Conservation (phyloP, 2,797 vertebrate species). For the Myiotriccus ornatus region DNA sequence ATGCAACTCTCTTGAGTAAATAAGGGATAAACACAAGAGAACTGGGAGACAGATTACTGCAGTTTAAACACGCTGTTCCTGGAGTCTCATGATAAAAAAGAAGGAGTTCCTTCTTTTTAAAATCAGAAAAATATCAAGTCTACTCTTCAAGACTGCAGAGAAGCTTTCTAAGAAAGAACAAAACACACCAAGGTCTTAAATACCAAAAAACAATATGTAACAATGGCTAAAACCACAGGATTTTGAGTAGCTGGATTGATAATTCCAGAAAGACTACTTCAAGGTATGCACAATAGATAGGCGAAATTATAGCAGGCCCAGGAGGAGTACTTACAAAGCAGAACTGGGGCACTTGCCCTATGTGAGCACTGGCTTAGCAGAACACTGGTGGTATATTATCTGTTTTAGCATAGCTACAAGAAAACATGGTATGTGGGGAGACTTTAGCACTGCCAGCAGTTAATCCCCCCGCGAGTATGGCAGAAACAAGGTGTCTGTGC, state of each 20-base stretch:
- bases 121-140: background rate
- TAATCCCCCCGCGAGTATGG: accelerated
- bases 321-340: background rate
- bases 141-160: background rate
- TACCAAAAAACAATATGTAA: background rate
- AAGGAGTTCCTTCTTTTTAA: background rate
- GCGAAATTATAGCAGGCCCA: background rate
- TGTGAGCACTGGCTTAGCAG: background rate
- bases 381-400: background rate
- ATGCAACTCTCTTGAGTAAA: background rate
- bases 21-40: background rate
- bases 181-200: background rate
- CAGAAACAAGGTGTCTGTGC: background rate
- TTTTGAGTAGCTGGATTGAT: background rate
- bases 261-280: background rate
- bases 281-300: background rate
- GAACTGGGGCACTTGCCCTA: background rate
- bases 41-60: background rate
- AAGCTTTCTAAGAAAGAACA: background rate
- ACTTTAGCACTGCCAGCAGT: background rate
- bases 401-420: background rate
- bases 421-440: background rate
- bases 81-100: background rate
- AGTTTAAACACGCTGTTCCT: background rate
- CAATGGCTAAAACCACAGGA: background rate